Percentiles rank a stretch among this genome's conserved stretches.
These are phyloP conservation scores for Cotesia vestalis DNA, from an alignment of 1,140 invertebrate species.

Conservation along the genomic window DNA sequence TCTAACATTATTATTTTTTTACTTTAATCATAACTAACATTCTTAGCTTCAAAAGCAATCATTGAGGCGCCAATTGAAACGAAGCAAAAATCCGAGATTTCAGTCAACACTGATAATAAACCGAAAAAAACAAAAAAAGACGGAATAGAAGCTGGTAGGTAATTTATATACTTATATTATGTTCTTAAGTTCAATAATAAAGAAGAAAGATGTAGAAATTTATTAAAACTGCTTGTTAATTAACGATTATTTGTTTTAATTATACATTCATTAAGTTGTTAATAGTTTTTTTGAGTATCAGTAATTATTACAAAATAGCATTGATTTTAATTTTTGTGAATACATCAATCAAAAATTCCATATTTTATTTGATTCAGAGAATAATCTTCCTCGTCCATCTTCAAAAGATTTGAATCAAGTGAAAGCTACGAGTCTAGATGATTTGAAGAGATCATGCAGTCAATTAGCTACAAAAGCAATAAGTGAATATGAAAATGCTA, in stretches of 20 bases:
- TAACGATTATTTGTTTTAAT: too few relatives aligned
- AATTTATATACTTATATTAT: constrained; percentile 24
- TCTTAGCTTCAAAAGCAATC: constrained; percentile 58
- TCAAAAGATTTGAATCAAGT: constrained; percentile 43
- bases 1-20: constrained; percentile 24
- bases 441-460: constrained; percentile 69
- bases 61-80: constrained; percentile 54
- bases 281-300: too few relatives aligned
- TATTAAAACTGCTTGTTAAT: too few relatives aligned
- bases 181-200: constrained; percentile 8
- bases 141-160: constrained; percentile 59
- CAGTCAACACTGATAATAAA: constrained; percentile 55
- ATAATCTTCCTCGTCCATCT: constrained; percentile 46
- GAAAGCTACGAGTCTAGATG: constrained; percentile 61
- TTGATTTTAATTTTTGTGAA: constrained; percentile 12
- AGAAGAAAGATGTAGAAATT: background rate
- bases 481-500: constrained; percentile 67
- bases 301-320: too few relatives aligned
- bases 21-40: constrained; percentile 12
- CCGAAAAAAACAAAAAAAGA: constrained; percentile 55
- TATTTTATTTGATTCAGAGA: constrained; percentile 37
- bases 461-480: constrained; percentile 67
- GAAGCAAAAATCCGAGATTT: constrained; percentile 46
- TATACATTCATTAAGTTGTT: too few relatives aligned
- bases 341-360: background rate